Percentiles rank a stretch among this genome's conserved stretches.
These are phyloP conservation scores for Polydrusus cervinus DNA, from an alignment of 2,888 invertebrate species.

Conservation along the genomic window DNA sequence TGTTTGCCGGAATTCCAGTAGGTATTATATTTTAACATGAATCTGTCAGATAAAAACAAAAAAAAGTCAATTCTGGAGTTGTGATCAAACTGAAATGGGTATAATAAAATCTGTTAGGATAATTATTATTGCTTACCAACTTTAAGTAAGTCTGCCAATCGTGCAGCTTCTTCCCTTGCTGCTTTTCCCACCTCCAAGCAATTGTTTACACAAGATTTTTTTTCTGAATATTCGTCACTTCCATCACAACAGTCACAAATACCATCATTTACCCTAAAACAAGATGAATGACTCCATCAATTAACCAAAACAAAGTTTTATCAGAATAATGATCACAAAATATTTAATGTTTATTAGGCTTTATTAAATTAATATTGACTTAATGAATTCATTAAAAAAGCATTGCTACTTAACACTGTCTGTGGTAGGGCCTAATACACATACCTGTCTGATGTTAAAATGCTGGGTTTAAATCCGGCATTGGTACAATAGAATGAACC, in stretches of 20 bases:
- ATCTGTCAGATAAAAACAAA: too few relatives aligned
- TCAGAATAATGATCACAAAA: too few relatives aligned
- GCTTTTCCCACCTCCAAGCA: constrained; percentile 87
- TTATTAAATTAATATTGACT: too few relatives aligned
- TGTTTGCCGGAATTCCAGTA: too few relatives aligned
- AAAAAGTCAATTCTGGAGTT: too few relatives aligned
- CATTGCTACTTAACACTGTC: too few relatives aligned
- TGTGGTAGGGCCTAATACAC: too few relatives aligned
- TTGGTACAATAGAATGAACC: constrained; percentile 94
- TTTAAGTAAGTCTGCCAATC: constrained; percentile 81
- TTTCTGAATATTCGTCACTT: constrained; percentile 86
- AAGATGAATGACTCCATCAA: too few relatives aligned
- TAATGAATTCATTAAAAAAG: too few relatives aligned
- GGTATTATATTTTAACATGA: too few relatives aligned
- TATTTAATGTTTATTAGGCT: too few relatives aligned
- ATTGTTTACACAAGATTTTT: constrained; percentile 80
- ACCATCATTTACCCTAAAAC: constrained; percentile 86
- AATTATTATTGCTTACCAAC: constrained; percentile 74
- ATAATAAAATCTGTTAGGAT: not conserved
- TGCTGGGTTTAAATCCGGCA: constrained; percentile 82
- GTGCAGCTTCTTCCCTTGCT: constrained; percentile 83
- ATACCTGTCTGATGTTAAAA: constrained; percentile 77
- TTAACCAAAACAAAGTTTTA: too few relatives aligned
- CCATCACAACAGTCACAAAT: constrained; percentile 96
- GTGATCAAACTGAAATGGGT: not conserved